Evolutionary conservation across 2,888 invertebrate species (phyloP).

Genomic region (Chromoteleia sp.): DNA sequence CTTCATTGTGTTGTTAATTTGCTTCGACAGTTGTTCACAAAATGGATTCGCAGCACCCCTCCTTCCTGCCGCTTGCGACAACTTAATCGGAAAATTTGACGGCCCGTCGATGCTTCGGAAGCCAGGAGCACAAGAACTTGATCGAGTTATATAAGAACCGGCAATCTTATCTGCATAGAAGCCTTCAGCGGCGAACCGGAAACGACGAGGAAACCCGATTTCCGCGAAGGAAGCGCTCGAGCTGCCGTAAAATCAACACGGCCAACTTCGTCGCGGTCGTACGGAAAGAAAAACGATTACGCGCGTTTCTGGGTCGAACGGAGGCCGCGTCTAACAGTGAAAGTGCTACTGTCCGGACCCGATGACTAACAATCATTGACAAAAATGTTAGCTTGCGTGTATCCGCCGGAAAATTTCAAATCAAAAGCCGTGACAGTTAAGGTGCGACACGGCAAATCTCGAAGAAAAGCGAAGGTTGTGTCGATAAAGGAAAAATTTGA

Average conservation of each 20-base stretch:
- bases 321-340: constrained; percentile 47
- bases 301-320: constrained; percentile 43
- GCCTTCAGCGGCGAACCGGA: constrained; percentile 54
- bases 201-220: constrained; percentile 62
- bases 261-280: constrained; percentile 31
- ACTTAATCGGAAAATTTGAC: constrained; percentile 67
- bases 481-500: constrained; percentile 76
- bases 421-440: constrained; percentile 80
- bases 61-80: constrained; percentile 55
- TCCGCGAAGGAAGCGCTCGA: constrained; percentile 59
- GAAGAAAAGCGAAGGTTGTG: constrained; percentile 77
- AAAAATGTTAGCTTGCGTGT: constrained; percentile 82
- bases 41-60: constrained; percentile 53
- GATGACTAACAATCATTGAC: constrained; percentile 41
- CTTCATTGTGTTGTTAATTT: constrained; percentile 61
- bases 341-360: constrained; percentile 43
- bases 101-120: constrained; percentile 58
- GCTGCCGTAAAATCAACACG: constrained; percentile 48
- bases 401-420: constrained; percentile 82
- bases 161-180: constrained; percentile 65
- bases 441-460: constrained; percentile 79
- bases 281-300: constrained; percentile 42
- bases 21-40: constrained; percentile 62
- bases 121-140: constrained; percentile 57
- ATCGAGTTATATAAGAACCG: constrained; percentile 59